Conservation (phyloP, 2,797 vertebrate species). For the Chaetophractus vellerosus region DNA sequence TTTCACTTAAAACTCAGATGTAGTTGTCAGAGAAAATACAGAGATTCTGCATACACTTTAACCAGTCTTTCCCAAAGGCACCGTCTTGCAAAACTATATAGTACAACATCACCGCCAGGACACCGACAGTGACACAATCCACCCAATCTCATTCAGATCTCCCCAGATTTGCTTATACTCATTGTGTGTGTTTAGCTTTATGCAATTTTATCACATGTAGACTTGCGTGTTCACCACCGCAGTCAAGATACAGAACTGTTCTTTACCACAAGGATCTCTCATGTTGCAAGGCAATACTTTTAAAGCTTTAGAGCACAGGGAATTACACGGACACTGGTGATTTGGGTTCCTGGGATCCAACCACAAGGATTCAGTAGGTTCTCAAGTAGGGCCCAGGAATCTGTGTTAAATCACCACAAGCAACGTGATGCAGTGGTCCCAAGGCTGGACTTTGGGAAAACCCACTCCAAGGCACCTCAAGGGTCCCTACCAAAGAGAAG, state of each 20-base stretch:
- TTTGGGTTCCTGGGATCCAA: not conserved
- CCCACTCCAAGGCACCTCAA: not conserved
- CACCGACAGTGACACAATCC: fast-evolving
- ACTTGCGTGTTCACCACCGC: not conserved
- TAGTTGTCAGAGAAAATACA: not conserved
- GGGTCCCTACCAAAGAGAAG: not conserved
- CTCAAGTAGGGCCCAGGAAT: not conserved
- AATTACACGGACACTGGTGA: not conserved
- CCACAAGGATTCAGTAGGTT: not conserved
- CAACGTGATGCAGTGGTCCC: not conserved
- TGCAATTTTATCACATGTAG: not conserved
- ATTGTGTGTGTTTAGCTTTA: not conserved
- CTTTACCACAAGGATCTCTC: not conserved
- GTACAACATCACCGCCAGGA: fast-evolving
- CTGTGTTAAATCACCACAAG: not conserved
- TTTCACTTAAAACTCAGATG: not conserved
- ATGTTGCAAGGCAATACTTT: not conserved
- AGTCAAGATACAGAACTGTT: not conserved
- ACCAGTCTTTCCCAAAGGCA: not conserved
- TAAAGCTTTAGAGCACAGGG: not conserved
- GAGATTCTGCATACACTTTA: not conserved
- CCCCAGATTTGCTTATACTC: not conserved
- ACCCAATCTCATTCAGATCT: not conserved
- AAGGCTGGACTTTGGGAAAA: not conserved
- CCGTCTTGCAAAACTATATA: not conserved